Evolutionary conservation across 2,113 vertebrate species (phyloP).

Genomic region (Heloderma charlesbogerti): DNA sequence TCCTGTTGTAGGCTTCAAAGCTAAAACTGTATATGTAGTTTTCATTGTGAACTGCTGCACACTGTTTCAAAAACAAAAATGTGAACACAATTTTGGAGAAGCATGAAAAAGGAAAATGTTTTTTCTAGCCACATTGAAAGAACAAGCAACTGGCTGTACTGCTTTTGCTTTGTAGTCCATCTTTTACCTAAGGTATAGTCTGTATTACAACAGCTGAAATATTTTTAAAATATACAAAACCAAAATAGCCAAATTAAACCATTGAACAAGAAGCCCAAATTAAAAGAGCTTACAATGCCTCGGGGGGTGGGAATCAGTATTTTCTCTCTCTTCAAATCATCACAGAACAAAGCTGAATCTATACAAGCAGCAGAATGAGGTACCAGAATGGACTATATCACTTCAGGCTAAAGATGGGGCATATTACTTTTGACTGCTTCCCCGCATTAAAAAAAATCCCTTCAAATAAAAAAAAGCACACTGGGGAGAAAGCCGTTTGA

Average conservation of each 20-base stretch:
- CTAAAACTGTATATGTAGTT: background rate
- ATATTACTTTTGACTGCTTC: background rate
- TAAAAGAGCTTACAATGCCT: background rate
- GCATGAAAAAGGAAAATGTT: background rate
- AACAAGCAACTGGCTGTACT: background rate
- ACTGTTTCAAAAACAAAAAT: accelerated
- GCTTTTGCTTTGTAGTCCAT: background rate
- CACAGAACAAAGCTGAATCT: background rate
- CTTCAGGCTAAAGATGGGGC: too few species aligned
- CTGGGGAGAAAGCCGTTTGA: background rate
- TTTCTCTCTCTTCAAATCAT: background rate
- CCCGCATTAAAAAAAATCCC: background rate
- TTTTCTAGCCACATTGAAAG: background rate
- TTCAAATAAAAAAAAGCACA: background rate
- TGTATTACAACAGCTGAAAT: background rate
- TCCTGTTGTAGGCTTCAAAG: background rate
- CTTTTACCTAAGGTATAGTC: background rate
- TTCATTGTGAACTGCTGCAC: accelerated
- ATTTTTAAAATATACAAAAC: background rate
- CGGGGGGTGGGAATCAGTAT: conserved; percentile 22
- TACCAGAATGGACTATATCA: background rate
- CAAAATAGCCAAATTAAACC: background rate
- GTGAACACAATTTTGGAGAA: background rate
- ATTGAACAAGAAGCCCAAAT: background rate
- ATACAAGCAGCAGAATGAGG: background rate